Conservation (phyloP, 2,797 vertebrate genomes). For the Synaphobranchus kaupii region DNA sequence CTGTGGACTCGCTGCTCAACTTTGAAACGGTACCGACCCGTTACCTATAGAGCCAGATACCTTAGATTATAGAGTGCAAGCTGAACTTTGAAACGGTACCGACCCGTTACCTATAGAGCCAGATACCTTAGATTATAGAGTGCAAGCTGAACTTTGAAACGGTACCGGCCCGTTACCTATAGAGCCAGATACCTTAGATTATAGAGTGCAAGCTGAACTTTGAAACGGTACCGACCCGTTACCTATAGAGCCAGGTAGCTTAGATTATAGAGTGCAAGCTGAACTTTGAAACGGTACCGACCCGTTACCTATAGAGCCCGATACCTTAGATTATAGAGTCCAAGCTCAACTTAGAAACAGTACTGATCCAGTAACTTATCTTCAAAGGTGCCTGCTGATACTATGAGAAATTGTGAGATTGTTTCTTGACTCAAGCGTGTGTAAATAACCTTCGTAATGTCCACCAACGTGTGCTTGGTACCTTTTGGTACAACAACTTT, state of each 20-base stretch:
- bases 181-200: no score
- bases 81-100: not conserved
- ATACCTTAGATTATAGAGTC: no score
- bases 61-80: no score
- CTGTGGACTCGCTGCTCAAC: slow-evolving; percentile 93
- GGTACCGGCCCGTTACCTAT: not conserved
- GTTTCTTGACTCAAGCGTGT: not conserved
- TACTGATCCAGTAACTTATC: not conserved
- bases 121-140: no score
- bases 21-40: slow-evolving; percentile 86
- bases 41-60: not conserved
- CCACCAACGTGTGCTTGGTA: not conserved
- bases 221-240: not conserved
- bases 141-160: no score
- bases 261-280: no score
- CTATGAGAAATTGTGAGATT: not conserved
- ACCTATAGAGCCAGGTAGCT: not conserved
- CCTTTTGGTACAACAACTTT: not conserved
- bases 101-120: not conserved
- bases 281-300: not conserved
- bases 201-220: no score
- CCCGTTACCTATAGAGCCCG: no score
- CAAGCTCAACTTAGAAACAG: no score
- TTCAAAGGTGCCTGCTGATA: not conserved
- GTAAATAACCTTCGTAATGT: not conserved